Base-by-base conservation (phyloP, 1,140 invertebrate genomes). In the Agraylea sexmaculata region DNA sequence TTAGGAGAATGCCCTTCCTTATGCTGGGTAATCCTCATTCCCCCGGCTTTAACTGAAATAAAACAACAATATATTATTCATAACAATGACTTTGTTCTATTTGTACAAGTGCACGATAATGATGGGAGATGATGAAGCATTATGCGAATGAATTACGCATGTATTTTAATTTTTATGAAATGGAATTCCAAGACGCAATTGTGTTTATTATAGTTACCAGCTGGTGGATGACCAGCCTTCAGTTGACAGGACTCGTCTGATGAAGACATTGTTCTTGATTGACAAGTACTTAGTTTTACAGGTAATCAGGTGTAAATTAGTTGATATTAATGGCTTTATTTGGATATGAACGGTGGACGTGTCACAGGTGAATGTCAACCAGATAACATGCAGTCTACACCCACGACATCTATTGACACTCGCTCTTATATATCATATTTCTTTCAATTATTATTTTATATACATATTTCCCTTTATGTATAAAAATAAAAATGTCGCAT, bases 11-110 rank as follows among this genome's bases (percentile, higher is more conserved):
- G 74, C 2, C 77, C 72, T 4, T 67, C 66, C 61, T 90, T 90
- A 53, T 91, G 81, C 51, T 91, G 87, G 4, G 83, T 87, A 53
- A 92, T 88, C 44, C 88, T 71, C 87, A 90, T 91, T 2, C 86
- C 86, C 15, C 87, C 87, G 44, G 83, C 87, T 70, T 90, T 92
- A 0, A 89, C 87, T 90, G 60, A 42, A 65, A 66, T 53, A 46
- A 49, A 53, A 35, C 42, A 43, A 42, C 23, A 30, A 22, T 7
- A 12, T 6, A 31, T 6, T 13, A 31, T 6, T 13, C 17, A 6
- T 7, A 31, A 31, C 17, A 13, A 7, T 31, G 17, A 31, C 5
- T 5, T 16, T 13, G 5, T 13, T 5, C 17, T 6, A 12, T 7
- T 5, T 6, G 12, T 31, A 16, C 8, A 15, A 27, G 8, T 4